Evolutionary conservation across 2,888 invertebrate genomes (phyloP).

Genomic region (Cryptus armator): DNA sequence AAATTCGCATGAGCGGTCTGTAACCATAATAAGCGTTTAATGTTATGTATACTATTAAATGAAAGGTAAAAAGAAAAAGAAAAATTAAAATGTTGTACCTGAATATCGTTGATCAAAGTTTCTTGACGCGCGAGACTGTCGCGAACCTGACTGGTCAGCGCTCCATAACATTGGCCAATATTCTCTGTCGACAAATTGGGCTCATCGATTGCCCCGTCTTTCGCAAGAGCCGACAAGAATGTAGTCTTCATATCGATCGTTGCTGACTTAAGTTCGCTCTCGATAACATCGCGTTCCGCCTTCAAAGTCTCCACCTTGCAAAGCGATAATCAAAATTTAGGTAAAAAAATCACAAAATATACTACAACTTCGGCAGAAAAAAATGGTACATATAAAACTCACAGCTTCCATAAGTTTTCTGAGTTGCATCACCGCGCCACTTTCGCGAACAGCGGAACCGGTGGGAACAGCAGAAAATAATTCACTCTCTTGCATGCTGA

Average conservation of each 20-base stretch:
- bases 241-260: constrained; percentile 93
- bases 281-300: constrained; percentile 95
- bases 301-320: constrained; percentile 91
- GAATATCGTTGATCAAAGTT: constrained; percentile 89
- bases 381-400: constrained; percentile 72
- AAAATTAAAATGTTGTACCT: constrained; percentile 83
- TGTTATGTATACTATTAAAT: neutral
- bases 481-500: constrained; percentile 91
- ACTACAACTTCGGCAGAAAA: constrained; percentile 22
- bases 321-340: neutral
- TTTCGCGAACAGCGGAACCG: constrained; percentile 87
- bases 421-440: constrained; percentile 89
- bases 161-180: constrained; percentile 91
- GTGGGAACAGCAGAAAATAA: constrained; percentile 91
- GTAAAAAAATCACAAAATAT: neutral
- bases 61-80: constrained; percentile 34
- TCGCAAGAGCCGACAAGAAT: constrained; percentile 91
- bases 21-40: constrained; percentile 35
- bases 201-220: constrained; percentile 93
- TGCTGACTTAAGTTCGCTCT: constrained; percentile 93
- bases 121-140: constrained; percentile 92
- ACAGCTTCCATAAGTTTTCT: constrained; percentile 92
- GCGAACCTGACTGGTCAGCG: constrained; percentile 92
- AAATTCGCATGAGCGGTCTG: constrained; percentile 86
- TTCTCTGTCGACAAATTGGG: constrained; percentile 90